Percentiles rank a stretch among this genome's conserved stretches.
Evolutionary conservation across 2,888 invertebrate species (phyloP).

Genomic region (Papilio protenor): DNA sequence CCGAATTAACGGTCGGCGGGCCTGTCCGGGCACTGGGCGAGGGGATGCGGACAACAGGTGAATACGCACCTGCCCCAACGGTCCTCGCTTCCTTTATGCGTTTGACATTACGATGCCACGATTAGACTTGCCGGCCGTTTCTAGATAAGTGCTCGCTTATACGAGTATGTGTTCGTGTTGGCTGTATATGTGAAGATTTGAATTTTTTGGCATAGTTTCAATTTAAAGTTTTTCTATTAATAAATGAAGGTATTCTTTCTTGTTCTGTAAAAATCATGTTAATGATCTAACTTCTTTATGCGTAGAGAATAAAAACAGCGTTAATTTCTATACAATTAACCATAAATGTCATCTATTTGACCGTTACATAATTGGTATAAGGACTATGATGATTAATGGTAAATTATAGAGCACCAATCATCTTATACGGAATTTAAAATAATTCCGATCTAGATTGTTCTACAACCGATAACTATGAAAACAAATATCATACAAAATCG

Average conservation of each 20-base stretch:
- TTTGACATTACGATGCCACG: slow-evolving; percentile 76
- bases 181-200: neutral
- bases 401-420: neutral
- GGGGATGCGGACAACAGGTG: slow-evolving; percentile 73
- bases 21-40: slow-evolving; percentile 41
- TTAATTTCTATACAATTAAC: neutral
- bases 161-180: neutral
- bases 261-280: neutral
- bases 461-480: slow-evolving; percentile 23
- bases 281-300: neutral
- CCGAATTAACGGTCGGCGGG: slow-evolving; percentile 70
- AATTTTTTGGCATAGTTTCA: neutral
- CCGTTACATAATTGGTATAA: neutral
- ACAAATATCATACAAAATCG: slow-evolving; percentile 56
- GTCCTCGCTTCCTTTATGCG: slow-evolving; percentile 71
- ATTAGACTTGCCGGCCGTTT: slow-evolving; percentile 60
- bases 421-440: neutral
- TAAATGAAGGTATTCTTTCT: neutral
- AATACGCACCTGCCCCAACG: slow-evolving; percentile 75
- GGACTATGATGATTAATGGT: neutral
- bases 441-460: slow-evolving; percentile 11
- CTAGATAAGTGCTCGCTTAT: slow-evolving; percentile 45
- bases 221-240: neutral
- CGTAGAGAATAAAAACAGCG: neutral
- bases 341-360: neutral